Conservation (phyloP, 2,797 vertebrate species). For the Sebastes trivittatus region DNA sequence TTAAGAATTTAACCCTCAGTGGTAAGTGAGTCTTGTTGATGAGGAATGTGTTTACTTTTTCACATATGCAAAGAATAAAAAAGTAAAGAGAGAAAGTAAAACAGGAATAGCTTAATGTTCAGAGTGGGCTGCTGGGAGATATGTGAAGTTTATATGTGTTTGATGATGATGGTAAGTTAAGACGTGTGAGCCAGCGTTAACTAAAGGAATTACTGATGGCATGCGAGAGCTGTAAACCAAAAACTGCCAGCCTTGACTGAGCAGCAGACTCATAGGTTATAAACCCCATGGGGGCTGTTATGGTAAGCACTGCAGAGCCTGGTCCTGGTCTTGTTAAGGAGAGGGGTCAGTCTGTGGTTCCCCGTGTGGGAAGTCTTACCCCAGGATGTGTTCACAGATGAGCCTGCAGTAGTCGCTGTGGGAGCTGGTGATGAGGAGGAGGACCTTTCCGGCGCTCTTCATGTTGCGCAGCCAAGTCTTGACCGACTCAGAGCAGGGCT, state of each 20-base stretch:
- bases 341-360: not conserved
- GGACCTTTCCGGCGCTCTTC: slow-evolving; percentile 90
- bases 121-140: not conserved
- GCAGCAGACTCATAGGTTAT: not conserved
- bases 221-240: not conserved
- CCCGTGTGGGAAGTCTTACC: slow-evolving; percentile 78
- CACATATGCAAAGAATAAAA: not conserved
- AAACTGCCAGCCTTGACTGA: not conserved
- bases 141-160: not conserved
- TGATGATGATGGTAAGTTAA: not conserved
- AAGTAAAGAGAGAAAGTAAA: not conserved
- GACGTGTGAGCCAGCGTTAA: not conserved
- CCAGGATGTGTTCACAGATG: slow-evolving; percentile 90
- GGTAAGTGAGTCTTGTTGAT: not conserved
- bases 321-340: not conserved
- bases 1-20: not conserved
- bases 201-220: slow-evolving; percentile 15
- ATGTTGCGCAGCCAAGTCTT: slow-evolving; percentile 91
- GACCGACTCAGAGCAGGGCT: slow-evolving; percentile 89
- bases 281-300: slow-evolving; percentile 5
- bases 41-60: not conserved
- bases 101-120: not conserved
- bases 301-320: not conserved
- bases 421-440: slow-evolving; percentile 94
- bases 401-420: slow-evolving; percentile 96